Evolutionary conservation across 1,140 invertebrate species (phyloP), one percentile per base, ranked within the genome.

Genomic region (Reticulitermes speratus): DNA sequence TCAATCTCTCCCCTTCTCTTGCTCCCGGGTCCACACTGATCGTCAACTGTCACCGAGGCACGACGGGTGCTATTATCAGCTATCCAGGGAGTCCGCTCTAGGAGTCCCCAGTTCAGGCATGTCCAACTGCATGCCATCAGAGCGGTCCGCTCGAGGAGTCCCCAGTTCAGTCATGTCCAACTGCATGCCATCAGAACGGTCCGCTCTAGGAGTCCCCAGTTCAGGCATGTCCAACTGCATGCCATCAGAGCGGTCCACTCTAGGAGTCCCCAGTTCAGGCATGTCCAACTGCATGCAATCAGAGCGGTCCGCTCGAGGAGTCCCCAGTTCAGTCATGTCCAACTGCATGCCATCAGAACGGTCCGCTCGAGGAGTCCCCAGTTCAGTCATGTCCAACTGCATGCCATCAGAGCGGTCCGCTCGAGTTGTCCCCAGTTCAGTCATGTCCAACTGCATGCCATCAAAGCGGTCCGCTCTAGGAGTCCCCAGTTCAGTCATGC

Each of bases 1-100:
- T 75, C 65, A 75, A 75, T 75, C 25, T 75, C 65, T 75, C 65
- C 65, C 65, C 65, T 75, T 21, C 65, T 25, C 65, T n/a, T 75
- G 65, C 25, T 75, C 65, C 65, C 65, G 65, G 65, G 65, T 75
- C 65, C 65, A 30, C 25, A 75, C 25, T 75, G 25, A 75, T 75
- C 65, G 65, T 75, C 65, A 75, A 75, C 65, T 75, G 65, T 75
- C 65, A 75, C 25, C n/a, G 65, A 25, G 65, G 65, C 25, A 25
- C 25, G 65, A 25, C 65, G 65, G 65, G 25, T 75, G 65, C 65
- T 75, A 75, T 75, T 75, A 25, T 75, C 65, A 75, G 65, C 65
- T 75, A 8, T 75, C 65, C 65, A 30, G 65, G 65, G 65, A 75
- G 65, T 75, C 9, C n/a, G 65, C 65, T 25, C 65, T 75, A 75